phyloP scores from a whole-genome alignment of 1,140 invertebrate species.

The Aphis craccivora region DNA sequence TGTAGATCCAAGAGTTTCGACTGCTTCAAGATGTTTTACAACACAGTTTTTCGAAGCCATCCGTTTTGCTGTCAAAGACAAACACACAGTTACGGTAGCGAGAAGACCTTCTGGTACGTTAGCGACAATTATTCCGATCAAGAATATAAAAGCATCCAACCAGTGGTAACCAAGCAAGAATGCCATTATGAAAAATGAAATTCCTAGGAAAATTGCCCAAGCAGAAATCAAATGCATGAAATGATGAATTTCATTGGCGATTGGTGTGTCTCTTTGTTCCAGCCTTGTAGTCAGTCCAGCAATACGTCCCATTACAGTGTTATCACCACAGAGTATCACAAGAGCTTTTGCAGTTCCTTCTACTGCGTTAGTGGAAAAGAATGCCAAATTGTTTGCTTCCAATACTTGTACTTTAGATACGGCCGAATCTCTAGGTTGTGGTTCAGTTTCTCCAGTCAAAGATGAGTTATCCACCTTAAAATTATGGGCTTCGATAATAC shows the following conservation, averaged over 20 bases:
- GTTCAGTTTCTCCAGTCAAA: constrained; percentile 80
- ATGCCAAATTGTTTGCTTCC: constrained; percentile 80
- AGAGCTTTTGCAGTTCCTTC: constrained; percentile 79
- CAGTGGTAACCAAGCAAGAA: constrained; percentile 75
- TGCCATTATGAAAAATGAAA: constrained; percentile 77
- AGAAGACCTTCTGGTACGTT: constrained; percentile 85
- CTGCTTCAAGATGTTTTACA: constrained; percentile 81
- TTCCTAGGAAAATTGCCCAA: constrained; percentile 79
- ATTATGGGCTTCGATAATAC: constrained; percentile 73
- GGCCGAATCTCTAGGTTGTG: constrained; percentile 68
- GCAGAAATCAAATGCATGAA: constrained; percentile 81
- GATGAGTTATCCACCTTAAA: constrained; percentile 71
- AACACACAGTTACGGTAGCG: constrained; percentile 80
- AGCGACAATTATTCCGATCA: constrained; percentile 84
- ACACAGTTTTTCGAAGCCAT: constrained; percentile 81
- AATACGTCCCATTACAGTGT: constrained; percentile 85
- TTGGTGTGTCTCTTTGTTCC: constrained; percentile 77
- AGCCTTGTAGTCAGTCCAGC: constrained; percentile 80
- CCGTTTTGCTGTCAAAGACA: constrained; percentile 78
- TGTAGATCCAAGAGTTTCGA: constrained; percentile 80
- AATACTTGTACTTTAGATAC: constrained; percentile 67
- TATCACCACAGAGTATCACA: constrained; percentile 81
- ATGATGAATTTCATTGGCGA: constrained; percentile 78
- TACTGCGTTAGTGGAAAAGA: constrained; percentile 81
- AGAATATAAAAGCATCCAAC: constrained; percentile 80